Base-by-base conservation (phyloP, 2,888 invertebrate species). In the Mimas tiliae region DNA sequence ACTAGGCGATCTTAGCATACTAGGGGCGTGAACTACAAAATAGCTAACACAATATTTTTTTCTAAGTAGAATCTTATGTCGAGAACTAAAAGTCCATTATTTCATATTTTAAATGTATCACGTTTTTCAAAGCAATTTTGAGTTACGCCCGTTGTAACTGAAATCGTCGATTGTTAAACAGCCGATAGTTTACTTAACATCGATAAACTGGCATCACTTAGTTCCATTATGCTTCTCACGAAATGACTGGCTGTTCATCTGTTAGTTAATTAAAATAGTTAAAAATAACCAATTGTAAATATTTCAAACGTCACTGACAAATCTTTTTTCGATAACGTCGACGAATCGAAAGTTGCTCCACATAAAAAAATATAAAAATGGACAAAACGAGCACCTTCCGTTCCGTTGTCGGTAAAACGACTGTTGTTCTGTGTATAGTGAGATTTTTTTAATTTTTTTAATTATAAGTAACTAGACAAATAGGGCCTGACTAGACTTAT, bases 401-500 rank as follows among this genome's bases (percentile, higher is more conserved):
- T 70, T 73, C 65, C 68, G 69, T 65, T 69, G 69, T 45, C 65
- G 70, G 70, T 67, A 14, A 53, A 67, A 63, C 70, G 74, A 77
- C 70, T 77, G 77, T 77, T 73, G 72, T 78, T 72, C 48, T 72
- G 72, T 78, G 68, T 70, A 64, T 69, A 64, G 79, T 81, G 81
- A 82, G 82, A 81, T 81, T 80, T 69, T 69, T 72, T 62, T 68
- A 73, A 63, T 65, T 62, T 65, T 69, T 63, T 68, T 66, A 67
- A 67, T 76, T 73, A 50, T 78, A 77, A 75, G 74, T 38, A 14
- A 55, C 55, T 58, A 58, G 58, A 38, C 75, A 72, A 74, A 72
- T 76, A 70, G 77, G 80, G 83, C 78, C 79, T 75, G 78, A 73
- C 79, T 72, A 71, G 80, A 79, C 74, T 75, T 76, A 80, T 79